Evolutionary conservation across 2,113 vertebrate genomes (phyloP), one percentile per base, ranked within the genome.

Genomic region (Lanius collurio): DNA sequence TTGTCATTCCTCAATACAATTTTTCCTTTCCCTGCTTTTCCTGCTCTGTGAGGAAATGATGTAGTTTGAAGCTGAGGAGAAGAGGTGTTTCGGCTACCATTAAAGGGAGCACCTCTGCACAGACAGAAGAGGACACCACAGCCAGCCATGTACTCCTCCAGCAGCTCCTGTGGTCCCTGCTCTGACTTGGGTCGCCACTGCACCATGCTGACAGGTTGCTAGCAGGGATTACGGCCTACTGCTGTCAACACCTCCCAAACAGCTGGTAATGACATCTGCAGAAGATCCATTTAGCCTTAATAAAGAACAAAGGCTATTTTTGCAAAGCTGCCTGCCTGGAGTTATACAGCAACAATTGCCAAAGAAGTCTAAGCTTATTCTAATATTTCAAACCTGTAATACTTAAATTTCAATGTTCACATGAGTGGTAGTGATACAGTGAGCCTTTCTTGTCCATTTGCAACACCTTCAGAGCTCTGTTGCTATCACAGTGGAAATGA

Each of bases 161-260:
- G 41, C 47, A 75, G 6, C 73, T 68, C 65, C 65, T 9, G 27
- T 7, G 1, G 59, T 15, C 50, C 33, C 46, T 89, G 68, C 27
- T 60, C 76, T 55, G 44, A 63, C 31, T 81, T 15, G 4, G 73
- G 39, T 78, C 33, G 75, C 52, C 42, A 6, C 22, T 35, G 53
- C 74, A 57, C 44, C 52, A 30, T 0, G 18, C 12, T 28, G 69
- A 27, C 55, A 50, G 24, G 11, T 6, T 87, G 56, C 64, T 21
- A 60, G 33, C 20, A 42, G 52, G 30, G 49, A 82, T 71, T 46
- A 15, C 17, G 23, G n/a, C 50, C 57, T 75, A 55, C 31, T 60
- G 82, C 84, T 91, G 75, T 63, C 89, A 94, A 63, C 83, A 79
- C 56, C 56, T 95, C 77, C 35, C 60, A 82, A 9, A 37, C 89